phyloP scores from a whole-genome alignment of 2,888 invertebrate genomes.

The Allygus modestus region DNA sequence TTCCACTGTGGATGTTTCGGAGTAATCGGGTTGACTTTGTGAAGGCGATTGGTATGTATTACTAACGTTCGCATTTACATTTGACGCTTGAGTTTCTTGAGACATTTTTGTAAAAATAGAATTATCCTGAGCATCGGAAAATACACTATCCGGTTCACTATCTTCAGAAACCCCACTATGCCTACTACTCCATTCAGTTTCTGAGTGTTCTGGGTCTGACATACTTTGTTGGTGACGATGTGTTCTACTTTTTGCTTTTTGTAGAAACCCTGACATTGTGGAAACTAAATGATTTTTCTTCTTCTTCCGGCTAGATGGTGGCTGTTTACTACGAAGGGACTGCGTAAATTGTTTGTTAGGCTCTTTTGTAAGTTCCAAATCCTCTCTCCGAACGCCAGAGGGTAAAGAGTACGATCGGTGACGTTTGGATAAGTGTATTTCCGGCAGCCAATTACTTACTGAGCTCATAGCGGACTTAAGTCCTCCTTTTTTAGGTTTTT shows the following conservation, averaged over 20 bases:
- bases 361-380: constrained; percentile 67
- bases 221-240: constrained; percentile 79
- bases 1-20: constrained; percentile 52
- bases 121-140: constrained; percentile 82
- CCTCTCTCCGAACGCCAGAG: constrained; percentile 76
- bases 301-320: constrained; percentile 78
- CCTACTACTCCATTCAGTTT: constrained; percentile 85
- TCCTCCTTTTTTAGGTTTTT: constrained; percentile 84
- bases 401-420: constrained; percentile 91
- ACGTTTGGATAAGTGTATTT: constrained; percentile 86
- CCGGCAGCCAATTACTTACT: constrained; percentile 89
- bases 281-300: constrained; percentile 89
- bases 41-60: constrained; percentile 44
- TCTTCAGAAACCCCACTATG: constrained; percentile 85
- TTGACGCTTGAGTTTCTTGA: constrained; percentile 3
- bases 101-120: constrained; percentile 70
- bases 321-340: constrained; percentile 50
- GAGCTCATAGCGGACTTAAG: constrained; percentile 89
- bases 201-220: constrained; percentile 84
- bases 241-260: constrained; percentile 87
- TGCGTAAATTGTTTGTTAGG: constrained; percentile 44
- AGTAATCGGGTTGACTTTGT: constrained; percentile 47
- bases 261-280: constrained; percentile 90
- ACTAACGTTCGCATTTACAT: background rate
- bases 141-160: constrained; percentile 79